Evolutionary conservation across 2,113 vertebrate genomes (phyloP), one percentile per base, ranked within the genome.

Genomic region (Gobius niger): DNA sequence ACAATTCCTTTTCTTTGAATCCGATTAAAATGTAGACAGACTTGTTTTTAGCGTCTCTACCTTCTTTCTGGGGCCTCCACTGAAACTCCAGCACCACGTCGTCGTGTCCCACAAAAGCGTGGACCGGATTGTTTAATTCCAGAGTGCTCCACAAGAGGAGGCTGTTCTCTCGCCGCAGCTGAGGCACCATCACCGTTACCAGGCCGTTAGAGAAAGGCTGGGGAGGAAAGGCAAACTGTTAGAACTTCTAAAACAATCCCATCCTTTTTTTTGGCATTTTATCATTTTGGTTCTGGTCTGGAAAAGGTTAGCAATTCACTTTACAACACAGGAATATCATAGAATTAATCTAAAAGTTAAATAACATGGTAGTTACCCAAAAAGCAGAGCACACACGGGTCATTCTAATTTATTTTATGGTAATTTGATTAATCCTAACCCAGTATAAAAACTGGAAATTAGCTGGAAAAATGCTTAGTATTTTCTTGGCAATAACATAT

Each of bases 141-240:
- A 94, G 92, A 14, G 95, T 93, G 12, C 96, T 98, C 98, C 98
- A 99, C 14, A 99, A 90, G 1, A 99, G 90, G 5, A 99, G 92
- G 34, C 96, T 98, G 89, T 99, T 99, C 81, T 99, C 98, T 2
- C 98, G 89, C 9, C 97, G 92, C 34, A 99, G 93, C 68, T 99
- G 98, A 15, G 98, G 97, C 47, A 99, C 98, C 98, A 99, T 99
- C 70, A 99, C 96, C 0, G 98, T 99, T 77, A 99, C 96, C 85
- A 99, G 85, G 0, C 98, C 98, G 0, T 94, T 96, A 78, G 93
- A 96, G 90, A 99, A 99, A 11, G 98, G 98, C 97, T 99, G 74
- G 3, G 0, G 47, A n/a, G 44, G 7, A 46, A 46, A 44, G 7
- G 11, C 49, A 18, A 16, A 6, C 12, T 50, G 6, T 50, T 50